Percentiles rank a stretch among this genome's conserved stretches.
phyloP scores from a whole-genome alignment of 2,888 invertebrate species.

The Callinectes sapidus region DNA sequence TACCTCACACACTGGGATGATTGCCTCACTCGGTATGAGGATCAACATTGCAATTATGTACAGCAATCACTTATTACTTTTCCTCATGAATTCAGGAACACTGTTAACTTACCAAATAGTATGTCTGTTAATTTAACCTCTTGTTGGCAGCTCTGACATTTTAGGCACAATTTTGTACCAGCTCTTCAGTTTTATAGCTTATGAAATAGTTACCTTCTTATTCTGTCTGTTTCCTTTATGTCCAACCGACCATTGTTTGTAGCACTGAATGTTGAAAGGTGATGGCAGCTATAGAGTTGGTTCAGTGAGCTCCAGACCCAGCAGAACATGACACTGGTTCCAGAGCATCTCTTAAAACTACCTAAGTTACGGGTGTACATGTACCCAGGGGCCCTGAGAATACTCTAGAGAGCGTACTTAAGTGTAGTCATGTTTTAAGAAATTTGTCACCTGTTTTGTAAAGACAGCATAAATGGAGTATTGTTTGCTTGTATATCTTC shows the following conservation, averaged over 20 bases:
- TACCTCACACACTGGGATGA: no score
- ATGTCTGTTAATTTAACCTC: neutral
- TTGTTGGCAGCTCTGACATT: neutral
- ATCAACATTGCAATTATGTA: neutral
- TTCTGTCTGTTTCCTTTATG: neutral
- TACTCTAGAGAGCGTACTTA: neutral
- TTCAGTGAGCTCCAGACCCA: neutral
- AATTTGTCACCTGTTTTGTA: neutral
- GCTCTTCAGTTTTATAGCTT: neutral
- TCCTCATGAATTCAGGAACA: neutral
- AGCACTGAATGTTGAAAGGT: neutral
- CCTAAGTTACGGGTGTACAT: neutral
- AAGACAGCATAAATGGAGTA: neutral
- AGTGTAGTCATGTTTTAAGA: neutral
- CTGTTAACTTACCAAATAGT: neutral
- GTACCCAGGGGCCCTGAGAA: neutral
- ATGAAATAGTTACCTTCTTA: neutral
- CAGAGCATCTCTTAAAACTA: neutral
- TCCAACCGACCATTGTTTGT: neutral
- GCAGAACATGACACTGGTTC: neutral
- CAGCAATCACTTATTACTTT: neutral
- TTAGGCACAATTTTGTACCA: neutral
- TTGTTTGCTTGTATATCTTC: neutral
- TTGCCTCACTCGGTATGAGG: neutral
- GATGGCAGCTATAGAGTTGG: neutral